These are phyloP conservation scores for Centropus bengalensis DNA, from an alignment of 2,113 vertebrate genomes.

Conservation along the genomic window DNA sequence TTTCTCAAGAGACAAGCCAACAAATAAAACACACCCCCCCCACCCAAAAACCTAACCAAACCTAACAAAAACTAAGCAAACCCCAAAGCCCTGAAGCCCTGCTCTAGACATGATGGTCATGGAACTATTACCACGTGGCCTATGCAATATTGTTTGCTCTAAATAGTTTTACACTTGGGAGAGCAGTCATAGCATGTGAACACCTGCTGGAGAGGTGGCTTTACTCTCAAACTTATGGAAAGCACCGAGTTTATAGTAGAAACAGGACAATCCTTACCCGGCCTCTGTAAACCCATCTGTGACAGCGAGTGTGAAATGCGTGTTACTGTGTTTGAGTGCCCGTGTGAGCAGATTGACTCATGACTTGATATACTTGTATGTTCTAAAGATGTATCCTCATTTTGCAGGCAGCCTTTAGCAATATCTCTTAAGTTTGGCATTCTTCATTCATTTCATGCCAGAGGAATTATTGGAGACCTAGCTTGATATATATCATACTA, in stretches of 20 bases:
- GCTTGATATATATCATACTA: background rate
- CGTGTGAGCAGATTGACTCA: background rate
- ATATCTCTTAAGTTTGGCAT: background rate
- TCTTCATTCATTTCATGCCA: background rate
- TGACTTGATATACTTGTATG: background rate
- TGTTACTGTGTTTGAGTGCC: background rate
- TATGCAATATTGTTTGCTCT: accelerated
- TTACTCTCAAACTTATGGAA: background rate
- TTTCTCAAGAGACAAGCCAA: background rate
- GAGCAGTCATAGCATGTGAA: background rate
- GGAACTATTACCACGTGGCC: background rate
- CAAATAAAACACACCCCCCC: background rate
- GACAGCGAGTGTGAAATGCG: background rate
- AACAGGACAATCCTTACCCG: background rate
- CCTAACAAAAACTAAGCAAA: background rate
- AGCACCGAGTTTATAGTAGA: background rate
- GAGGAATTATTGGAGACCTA: background rate
- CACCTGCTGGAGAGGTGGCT: background rate
- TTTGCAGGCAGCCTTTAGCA: background rate
- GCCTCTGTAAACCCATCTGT: background rate
- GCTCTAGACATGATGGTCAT: background rate
- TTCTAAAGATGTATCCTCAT: background rate
- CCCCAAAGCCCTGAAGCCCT: background rate
- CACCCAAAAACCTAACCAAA: background rate
- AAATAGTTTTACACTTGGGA: background rate